Percentiles rank a stretch among this genome's conserved stretches.
These are phyloP conservation scores for Coranthus polyacanthus DNA, from an alignment of 2,797 vertebrate genomes.

Conservation along the genomic window DNA sequence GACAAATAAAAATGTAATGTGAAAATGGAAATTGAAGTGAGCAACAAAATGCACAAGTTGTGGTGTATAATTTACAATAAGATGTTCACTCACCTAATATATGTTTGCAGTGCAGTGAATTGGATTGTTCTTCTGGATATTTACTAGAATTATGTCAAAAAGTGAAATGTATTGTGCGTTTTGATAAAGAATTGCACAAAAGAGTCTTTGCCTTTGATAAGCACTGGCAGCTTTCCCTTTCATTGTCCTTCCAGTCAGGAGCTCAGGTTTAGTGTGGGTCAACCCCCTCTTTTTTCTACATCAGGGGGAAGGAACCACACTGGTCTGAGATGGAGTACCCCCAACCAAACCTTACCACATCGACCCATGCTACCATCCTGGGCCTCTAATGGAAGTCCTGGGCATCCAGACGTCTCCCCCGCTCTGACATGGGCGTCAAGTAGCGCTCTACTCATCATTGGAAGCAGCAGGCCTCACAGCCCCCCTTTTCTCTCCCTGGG, in stretches of 20 bases:
- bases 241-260: constrained; percentile 77
- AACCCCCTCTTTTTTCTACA: constrained; percentile 68
- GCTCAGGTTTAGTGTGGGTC: constrained; percentile 74
- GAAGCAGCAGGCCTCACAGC: constrained; percentile 76
- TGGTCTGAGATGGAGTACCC: constrained; percentile 84
- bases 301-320: constrained; percentile 79
- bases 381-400: constrained; percentile 85
- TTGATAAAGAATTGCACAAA: constrained; percentile 41
- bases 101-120: constrained; percentile 8
- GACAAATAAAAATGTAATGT: constrained; percentile 49
- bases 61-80: constrained; percentile 15
- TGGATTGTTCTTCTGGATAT: not conserved
- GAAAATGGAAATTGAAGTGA: constrained; percentile 35
- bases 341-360: constrained; percentile 83
- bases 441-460: constrained; percentile 81
- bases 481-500: constrained; percentile 73
- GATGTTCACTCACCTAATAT: constrained; percentile 1
- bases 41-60: constrained; percentile 13
- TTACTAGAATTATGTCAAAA: constrained; percentile 9
- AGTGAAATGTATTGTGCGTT: not conserved
- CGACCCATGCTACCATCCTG: constrained; percentile 83
- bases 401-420: constrained; percentile 80
- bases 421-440: constrained; percentile 77
- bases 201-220: constrained; percentile 37
- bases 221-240: constrained; percentile 50